These are phyloP conservation scores for Apamea crenata DNA, from an alignment of 2,888 invertebrate genomes.

Conservation along the genomic window DNA sequence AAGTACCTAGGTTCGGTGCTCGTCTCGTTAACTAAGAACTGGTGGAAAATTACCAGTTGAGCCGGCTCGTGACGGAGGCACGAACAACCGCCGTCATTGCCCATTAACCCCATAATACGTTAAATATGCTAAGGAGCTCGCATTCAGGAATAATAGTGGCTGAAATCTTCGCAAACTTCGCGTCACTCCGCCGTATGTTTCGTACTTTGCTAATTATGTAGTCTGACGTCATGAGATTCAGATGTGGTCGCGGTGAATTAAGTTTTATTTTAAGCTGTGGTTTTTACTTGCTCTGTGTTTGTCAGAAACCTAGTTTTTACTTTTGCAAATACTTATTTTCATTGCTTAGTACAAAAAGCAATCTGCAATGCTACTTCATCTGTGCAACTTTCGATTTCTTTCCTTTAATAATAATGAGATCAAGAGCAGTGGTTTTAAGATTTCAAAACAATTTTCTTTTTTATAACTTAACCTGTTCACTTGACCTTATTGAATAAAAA, in stretches of 20 bases:
- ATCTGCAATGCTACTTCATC: neutral
- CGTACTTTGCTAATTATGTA: constrained; percentile 56
- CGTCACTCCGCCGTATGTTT: constrained; percentile 47
- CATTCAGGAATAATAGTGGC: constrained; percentile 78
- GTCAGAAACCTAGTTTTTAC: neutral
- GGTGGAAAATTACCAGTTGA: constrained; percentile 80
- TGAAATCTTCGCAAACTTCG: constrained; percentile 72
- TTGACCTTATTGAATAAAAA: neutral
- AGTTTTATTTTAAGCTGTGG: constrained; percentile 40
- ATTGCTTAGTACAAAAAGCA: neutral
- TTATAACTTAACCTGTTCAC: neutral
- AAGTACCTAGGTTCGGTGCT: constrained; percentile 63
- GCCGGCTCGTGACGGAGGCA: constrained; percentile 71
- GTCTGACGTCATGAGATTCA: constrained; percentile 49
- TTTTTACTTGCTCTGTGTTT: neutral
- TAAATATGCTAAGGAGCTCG: constrained; percentile 86
- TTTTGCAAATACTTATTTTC: neutral
- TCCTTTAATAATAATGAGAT: neutral
- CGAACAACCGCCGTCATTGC: constrained; percentile 80
- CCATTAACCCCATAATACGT: constrained; percentile 87
- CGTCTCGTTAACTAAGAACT: constrained; percentile 79
- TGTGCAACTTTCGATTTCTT: neutral
- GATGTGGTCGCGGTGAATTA: constrained; percentile 53
- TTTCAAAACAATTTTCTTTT: neutral
- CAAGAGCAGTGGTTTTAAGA: neutral